A percentile compares a stretch with the other conserved stretches of the same genome.
These are phyloP conservation scores for Eupithecia centaureata DNA, from an alignment of 2,888 invertebrate genomes.

Conservation along the genomic window DNA sequence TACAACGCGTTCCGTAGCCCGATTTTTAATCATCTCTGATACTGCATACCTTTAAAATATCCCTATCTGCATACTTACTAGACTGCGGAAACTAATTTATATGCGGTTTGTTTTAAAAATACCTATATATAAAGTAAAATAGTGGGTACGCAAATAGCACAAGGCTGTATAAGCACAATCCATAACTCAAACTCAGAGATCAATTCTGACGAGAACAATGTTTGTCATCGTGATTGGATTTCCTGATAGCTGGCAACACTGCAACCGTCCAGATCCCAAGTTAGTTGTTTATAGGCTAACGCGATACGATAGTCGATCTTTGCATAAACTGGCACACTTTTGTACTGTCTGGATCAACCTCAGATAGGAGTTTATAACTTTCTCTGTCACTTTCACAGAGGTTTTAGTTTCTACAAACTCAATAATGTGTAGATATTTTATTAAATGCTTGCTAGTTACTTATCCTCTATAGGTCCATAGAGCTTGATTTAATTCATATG, in stretches of 20 bases:
- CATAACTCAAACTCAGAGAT: slow-evolving; percentile 45
- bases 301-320: slow-evolving; percentile 24
- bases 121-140: not conserved
- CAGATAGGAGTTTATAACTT: not conserved
- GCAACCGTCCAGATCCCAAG: slow-evolving; percentile 47
- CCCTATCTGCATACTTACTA: no score
- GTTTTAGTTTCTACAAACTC: not conserved
- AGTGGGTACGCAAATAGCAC: slow-evolving; percentile 8
- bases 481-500: no score
- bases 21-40: no score
- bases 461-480: no score
- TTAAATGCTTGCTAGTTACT: no score
- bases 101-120: not conserved
- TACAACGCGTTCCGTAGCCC: no score
- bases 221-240: slow-evolving; percentile 59
- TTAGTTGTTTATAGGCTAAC: slow-evolving; percentile 49
- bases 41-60: no score
- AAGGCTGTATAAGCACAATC: slow-evolving; percentile 21
- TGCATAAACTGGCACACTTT: slow-evolving; percentile 19
- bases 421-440: no score
- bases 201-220: slow-evolving; percentile 47
- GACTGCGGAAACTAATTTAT: not conserved
- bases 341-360: slow-evolving; percentile 9
- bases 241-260: slow-evolving; percentile 49
- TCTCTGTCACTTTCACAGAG: not conserved